Base-by-base conservation (phyloP, 2,888 invertebrate genomes). In the Zaprionus obscuricornis region DNA sequence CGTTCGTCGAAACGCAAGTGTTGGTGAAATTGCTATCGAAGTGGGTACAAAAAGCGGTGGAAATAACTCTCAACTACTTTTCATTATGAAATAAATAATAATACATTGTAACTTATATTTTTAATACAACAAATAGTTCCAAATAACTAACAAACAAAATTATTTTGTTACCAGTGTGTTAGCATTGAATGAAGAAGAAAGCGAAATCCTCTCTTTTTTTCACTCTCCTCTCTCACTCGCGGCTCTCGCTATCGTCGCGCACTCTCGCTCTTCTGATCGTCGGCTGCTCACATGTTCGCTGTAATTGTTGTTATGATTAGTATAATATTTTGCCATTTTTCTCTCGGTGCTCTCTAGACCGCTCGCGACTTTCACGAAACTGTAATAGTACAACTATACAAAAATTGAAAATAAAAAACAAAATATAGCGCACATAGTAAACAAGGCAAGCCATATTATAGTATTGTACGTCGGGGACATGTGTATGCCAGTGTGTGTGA, bases 351-450 rank as follows among this genome's bases (percentile, higher is more conserved):
- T 50, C 69, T 81, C 63, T 60, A 42, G 37, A 18, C 31, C 51
- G 66, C 64, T 70, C 56, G 62, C 66, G 58, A 83, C 83, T 85
- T 81, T 81, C 76, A 62, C 78, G 62, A 77, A 74, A 66, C 56
- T 70, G 62, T 75, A 77, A 77, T 59, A 63, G 66, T 54, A 55
- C 51, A 56, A 71, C 43, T 54, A 39, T 64, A 57, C 49, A 59
- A 58, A 73, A 65, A 72, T 55, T 58, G 52, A 45, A 24, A 31
- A 10, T 26, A 37, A 37, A 40, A 47, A 45, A 58, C 54, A 7
- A 24, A n/a, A 1, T 6, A 24, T 26, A 34, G n/a, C 8, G 24
- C 10, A 26, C 16, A 45, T 72, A 59, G 69, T 69, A 68, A 74
- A 70, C 66, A 77, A 75, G 78, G 66, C 78, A 62, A 74, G 70